Base-by-base conservation (phyloP, 2,888 invertebrate genomes). In the Malacosoma neustria region DNA sequence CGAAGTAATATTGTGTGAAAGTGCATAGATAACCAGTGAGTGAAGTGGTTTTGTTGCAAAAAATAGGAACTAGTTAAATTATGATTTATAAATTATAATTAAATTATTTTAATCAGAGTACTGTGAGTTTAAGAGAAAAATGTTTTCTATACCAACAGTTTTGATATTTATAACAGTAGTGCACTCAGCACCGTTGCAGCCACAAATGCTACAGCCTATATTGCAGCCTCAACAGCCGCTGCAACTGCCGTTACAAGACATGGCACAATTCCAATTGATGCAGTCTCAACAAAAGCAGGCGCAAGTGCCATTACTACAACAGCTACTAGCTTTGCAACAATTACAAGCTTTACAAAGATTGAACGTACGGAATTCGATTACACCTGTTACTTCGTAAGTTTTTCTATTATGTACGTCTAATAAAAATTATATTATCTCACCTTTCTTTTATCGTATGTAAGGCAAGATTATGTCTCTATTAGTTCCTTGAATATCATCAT, bases 131-230 rank as follows among this genome's bases (percentile, higher is more conserved):
- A n/a, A n/a, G n/a, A 33, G 7, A 32, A 63, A 45, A 36, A 60
- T 58, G 54, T 45, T 43, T 13, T 33, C 11, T 42, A 46, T 43
- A 29, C 35, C 54, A 1, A 13, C 59, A 36, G 38, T 66, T 34
- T 14, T 64, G 30, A 56, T 56, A 36, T 35, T 59, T 42, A 29
- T 64, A 7, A 41, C 49, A 12, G 32, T 43, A 6, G 47, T 57
- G 22, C 38, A 38, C 4, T 45, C 69, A 22, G 68, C 69, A 3
- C 76, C 81, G 7, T 41, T 70, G 32, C 65, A 63, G 12, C 32
- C 57, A 13, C 51, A 48, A 14, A 39, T 58, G 36, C 29, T 51
- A 13, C 48, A 48, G 12, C 57, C 49, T 6, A 15, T 62, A 12
- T 36, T 57, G 37, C 54, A 53, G 15, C 44, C 45, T 3, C 57